phyloP scores from a whole-genome alignment of 2,113 vertebrate genomes.

The Guaruba guarouba region DNA sequence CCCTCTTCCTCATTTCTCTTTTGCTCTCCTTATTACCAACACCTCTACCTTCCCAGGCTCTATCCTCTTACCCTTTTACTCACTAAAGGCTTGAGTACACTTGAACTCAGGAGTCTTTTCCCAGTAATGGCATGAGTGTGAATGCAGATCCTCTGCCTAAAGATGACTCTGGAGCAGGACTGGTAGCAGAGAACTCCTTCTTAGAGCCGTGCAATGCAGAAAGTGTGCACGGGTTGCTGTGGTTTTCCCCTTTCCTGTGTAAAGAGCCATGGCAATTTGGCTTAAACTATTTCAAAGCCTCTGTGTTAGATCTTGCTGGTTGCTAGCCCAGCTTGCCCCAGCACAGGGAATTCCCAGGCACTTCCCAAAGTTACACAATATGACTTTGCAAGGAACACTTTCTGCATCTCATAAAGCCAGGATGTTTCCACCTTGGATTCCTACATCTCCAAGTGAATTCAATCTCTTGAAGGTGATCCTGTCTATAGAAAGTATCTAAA shows the following conservation, averaged over 20 bases:
- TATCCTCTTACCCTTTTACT: background rate
- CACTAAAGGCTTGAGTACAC: background rate
- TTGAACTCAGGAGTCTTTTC: background rate
- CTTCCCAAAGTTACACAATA: background rate
- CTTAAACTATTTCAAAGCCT: background rate
- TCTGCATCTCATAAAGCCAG: background rate
- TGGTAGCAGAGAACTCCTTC: background rate
- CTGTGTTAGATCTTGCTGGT: background rate
- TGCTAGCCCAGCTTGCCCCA: background rate
- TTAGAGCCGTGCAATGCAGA: background rate
- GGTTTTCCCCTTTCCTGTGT: rapidly evolving
- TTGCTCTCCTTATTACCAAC: background rate
- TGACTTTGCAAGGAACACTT: background rate
- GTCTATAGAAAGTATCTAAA: background rate
- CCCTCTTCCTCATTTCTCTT: background rate
- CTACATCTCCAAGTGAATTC: background rate
- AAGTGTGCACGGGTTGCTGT: background rate
- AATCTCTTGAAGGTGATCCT: background rate
- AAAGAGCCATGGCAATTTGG: background rate
- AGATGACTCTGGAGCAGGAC: background rate
- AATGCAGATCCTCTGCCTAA: background rate
- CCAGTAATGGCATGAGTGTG: background rate
- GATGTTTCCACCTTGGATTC: background rate
- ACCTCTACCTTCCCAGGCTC: background rate
- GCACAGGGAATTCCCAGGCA: background rate